Base-by-base conservation (phyloP, 1,140 invertebrate species). In the Gryon sp. region DNA sequence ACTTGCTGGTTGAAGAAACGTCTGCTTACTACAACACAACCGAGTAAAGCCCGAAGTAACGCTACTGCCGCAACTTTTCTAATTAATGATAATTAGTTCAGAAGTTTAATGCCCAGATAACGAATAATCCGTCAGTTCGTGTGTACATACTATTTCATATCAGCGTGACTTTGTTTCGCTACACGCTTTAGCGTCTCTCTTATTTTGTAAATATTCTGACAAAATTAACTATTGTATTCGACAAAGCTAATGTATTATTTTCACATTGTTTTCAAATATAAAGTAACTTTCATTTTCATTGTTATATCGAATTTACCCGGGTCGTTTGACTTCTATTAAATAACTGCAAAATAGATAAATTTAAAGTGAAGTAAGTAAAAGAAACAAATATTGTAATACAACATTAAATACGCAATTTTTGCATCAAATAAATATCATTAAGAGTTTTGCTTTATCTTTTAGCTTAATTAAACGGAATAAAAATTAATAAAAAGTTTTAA, bases 71-170 rank as follows among this genome's bases (percentile, higher is more conserved):
- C 69, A 88, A 87, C 84, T 87, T 88, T 86, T 86, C 85, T 86
- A 86, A 87, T 86, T 88, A 88, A 86, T 87, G 86, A 84, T 87
- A 87, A 86, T 86, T 87, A 86, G 83, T 82, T 77, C 59, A 43
- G 68, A 83, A 85, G 80, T 87, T 87, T 84, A 80, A 81, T 63
- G 63, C 80, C 59, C 73, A 81, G 85, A 86, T 86, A 84, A 85
- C 78, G 77, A 82, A 81, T 81, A 81, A 82, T 78, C 80, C 79
- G 77, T 22, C 72, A 72, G 36, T 77, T 76, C 75, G 57, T 69
- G 78, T 72, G 79, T 74, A 78, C 74, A 73, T 60, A 72, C 57
- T 69, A 76, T 79, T 68, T 69, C 50, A 68, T 76, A 62, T 73
- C 55, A 30, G 20, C 52, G 20, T 26, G 57, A 28, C 46, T 30